Base-by-base conservation (phyloP, 2,888 invertebrate species). In the Phorcus lineatus region DNA sequence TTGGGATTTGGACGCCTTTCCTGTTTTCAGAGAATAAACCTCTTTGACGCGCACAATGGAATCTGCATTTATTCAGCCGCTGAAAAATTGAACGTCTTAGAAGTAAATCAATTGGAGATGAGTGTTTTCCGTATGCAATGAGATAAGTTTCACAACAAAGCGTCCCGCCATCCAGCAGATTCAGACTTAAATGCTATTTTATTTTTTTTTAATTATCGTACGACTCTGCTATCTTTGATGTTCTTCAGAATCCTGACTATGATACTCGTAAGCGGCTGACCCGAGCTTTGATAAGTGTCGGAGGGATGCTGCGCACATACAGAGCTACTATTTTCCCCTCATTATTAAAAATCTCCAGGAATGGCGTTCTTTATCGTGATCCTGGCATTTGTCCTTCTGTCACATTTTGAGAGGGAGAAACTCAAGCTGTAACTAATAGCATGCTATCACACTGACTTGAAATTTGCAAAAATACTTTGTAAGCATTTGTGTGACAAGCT, bases 111-210 rank as follows among this genome's bases (percentile, higher is more conserved):
- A 70, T 36, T 70, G 31, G 31, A 70, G 40, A 40, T 36, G 31
- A 40, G 17, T 31, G 28, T 70, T 70, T 70, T 70, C 40, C n/a
- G 36, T 70, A 70, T 31, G 28, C 70, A 70, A 70, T 31, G 70
- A 70, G 70, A 70, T 70, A 70, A 70, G 36, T 70, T 70, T 70
- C 70, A 16, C 31, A 70, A 70, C 70, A 70, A 70, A 70, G 70
- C 28, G 40, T 31, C 70, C 40, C 17, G 28, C 36, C 70, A 36
- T 70, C 70, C 70, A 31, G n/a, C 17, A n/a, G n/a, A 36, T 22
- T 40, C 16, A 19, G 36, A 70, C 70, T 70, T 36, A 70, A 70
- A 70, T 70, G 70, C 31, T 70, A 36, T 70, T 70, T 70, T 70
- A 70, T 70, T 70, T 36, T 70, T 70, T 70, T 70, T 70, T 70